Conservation (phyloP, 2,113 vertebrate species). For the Istiophorus platypterus region DNA sequence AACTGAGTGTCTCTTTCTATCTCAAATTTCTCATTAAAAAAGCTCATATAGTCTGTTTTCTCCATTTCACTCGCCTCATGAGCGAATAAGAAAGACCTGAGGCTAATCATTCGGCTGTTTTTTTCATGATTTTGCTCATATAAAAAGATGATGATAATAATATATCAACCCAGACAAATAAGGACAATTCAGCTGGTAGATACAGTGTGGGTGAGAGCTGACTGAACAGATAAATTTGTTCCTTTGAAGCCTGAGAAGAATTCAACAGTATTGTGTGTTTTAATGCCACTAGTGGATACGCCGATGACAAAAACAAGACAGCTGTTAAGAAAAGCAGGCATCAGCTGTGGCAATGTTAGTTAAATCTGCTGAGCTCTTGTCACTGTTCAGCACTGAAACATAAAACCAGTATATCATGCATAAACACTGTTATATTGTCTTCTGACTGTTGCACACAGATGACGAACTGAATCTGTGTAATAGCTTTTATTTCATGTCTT, state of each 20-base stretch:
- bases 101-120: slow-evolving; percentile 54
- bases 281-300: not conserved
- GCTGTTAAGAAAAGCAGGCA: slow-evolving; percentile 8
- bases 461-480: not conserved
- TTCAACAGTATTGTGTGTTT: slow-evolving; percentile 7
- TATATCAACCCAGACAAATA: slow-evolving; percentile 62
- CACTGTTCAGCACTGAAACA: slow-evolving; percentile 8
- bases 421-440: not conserved
- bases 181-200: slow-evolving; percentile 33
- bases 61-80: slow-evolving; percentile 52
- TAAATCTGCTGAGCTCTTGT: not conserved
- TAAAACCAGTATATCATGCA: not conserved
- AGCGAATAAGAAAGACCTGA: slow-evolving; percentile 61
- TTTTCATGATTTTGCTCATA: slow-evolving; percentile 54
- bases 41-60: slow-evolving; percentile 51
- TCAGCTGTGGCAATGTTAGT: slow-evolving; percentile 9
- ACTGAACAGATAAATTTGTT: slow-evolving; percentile 18
- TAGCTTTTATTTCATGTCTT: not conserved
- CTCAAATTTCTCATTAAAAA: slow-evolving; percentile 77
- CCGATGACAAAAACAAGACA: slow-evolving; percentile 6
- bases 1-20: slow-evolving; percentile 66
- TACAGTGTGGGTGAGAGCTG: slow-evolving; percentile 6
- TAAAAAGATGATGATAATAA: slow-evolving; percentile 66
- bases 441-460: not conserved
- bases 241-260: slow-evolving; percentile 26